Conservation (phyloP, 2,888 invertebrate genomes). For the Tholera decimalis region DNA sequence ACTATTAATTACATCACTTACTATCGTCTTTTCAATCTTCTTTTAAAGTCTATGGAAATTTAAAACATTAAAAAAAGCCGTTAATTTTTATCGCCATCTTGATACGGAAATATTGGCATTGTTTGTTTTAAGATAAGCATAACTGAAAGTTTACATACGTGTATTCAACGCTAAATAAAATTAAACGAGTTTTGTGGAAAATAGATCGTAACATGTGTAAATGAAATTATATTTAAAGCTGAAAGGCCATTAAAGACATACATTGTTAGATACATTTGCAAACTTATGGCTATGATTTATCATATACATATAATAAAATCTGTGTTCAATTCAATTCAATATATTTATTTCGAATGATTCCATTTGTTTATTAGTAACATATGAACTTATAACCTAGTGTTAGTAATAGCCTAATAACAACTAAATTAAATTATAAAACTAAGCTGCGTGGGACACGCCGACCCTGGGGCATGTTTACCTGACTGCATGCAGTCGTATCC, state of each 20-base stretch:
- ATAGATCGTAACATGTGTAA: not conserved
- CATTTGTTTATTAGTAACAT: too few relatives aligned
- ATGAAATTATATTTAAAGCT: not conserved
- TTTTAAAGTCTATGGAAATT: not conserved
- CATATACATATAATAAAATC: too few relatives aligned
- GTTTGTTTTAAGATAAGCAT: slow-evolving; percentile 20
- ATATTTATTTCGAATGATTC: too few relatives aligned
- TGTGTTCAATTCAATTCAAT: too few relatives aligned
- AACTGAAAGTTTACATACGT: slow-evolving; percentile 8
- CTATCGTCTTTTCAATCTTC: not conserved
- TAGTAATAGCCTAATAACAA: too few relatives aligned
- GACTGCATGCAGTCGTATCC: too few relatives aligned
- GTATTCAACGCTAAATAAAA: slow-evolving; percentile 18
- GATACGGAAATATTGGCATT: slow-evolving; percentile 14
- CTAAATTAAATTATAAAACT: too few relatives aligned
- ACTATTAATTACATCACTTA: too few relatives aligned
- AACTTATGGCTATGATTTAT: too few relatives aligned
- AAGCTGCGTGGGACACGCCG: too few relatives aligned
- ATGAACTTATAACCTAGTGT: too few relatives aligned
- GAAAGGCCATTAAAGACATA: not conserved
- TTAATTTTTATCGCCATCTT: slow-evolving; percentile 1
- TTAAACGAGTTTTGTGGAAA: not conserved
- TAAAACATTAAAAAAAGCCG: not conserved
- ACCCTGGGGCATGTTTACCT: too few relatives aligned
- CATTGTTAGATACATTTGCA: not conserved